Evolutionary conservation across 2,113 vertebrate species (phyloP), one percentile per base, ranked within the genome.

Genomic region (Bungarus multicinctus): DNA sequence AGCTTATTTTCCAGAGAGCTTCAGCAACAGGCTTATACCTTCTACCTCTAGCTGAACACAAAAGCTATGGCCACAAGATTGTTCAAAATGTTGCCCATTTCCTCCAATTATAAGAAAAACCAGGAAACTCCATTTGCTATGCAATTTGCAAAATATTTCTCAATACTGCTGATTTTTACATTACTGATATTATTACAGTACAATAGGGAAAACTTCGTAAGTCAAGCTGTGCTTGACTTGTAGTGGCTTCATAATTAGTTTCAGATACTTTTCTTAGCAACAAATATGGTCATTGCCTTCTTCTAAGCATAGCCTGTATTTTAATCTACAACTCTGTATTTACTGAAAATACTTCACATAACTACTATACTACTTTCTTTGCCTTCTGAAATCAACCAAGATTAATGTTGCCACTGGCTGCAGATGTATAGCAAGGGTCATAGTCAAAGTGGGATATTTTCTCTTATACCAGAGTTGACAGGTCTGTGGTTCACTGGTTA

Each of bases 391-490:
- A 81, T 81, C 34, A 81, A 6, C 16, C 64, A 81, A 81, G 2
- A 18, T 39, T 81, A 81, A 81, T 81, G n/a, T 81, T 81, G 69
- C 69, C 69, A 81, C 34, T 39, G 69, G 16, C 74, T 81, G 34
- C 8, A 43, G 34, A 81, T 81, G 34, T 9, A 81, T 10, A 81
- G 18, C 34, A 81, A 81, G 88, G 1, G 4, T 89, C 89, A 93
- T 50, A 60, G 89, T 95, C 93, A 91, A 39, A 91, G 94, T 69
- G 34, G 89, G 45, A 27, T 18, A 93, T 64, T 94, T 58, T 89
- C 74, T 81, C 91, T 90, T 89, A 93, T 93, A 92, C 8, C 95
- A 93, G 92, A 39, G 5, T 39, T 81, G 74, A 34, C 34, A 81
- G 74, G 20, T 81, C 34, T 81, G 74, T 39, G 5, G 18, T 81